Conservation (phyloP, 2,888 invertebrate species). For the Hermodice carunculata region DNA sequence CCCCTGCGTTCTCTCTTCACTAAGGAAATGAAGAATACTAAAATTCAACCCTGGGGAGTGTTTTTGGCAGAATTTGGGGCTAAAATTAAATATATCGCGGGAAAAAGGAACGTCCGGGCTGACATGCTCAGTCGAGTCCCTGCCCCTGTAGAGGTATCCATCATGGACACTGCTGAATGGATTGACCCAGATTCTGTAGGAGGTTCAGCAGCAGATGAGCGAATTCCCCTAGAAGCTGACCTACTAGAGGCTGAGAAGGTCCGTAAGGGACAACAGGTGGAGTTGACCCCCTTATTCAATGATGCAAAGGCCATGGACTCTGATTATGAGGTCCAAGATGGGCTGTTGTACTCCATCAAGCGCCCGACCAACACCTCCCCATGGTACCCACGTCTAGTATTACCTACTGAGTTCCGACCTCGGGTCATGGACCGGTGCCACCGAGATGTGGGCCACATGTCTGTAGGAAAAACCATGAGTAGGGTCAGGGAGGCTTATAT, state of each 20-base stretch:
- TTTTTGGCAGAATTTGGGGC: constrained; percentile 29
- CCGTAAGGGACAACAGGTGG: neutral
- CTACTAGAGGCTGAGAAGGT: neutral
- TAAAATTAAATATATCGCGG: constrained; percentile 21
- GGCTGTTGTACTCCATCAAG: constrained; percentile 12
- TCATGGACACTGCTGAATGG: constrained; percentile 14
- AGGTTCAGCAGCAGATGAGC: constrained; percentile 5
- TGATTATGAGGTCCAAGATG: neutral
- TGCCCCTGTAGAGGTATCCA: neutral
- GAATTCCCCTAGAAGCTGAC: constrained; percentile 6
- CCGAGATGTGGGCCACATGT: constrained; percentile 4
- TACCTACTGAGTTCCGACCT: neutral
- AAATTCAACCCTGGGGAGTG: constrained; percentile 28
- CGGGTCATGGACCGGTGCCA: neutral
- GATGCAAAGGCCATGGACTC: neutral
- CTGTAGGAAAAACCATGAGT: neutral
- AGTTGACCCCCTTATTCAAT: neutral
- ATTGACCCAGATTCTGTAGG: constrained; percentile 8
- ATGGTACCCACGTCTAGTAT: constrained; percentile 8
- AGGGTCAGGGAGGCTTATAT: constrained; percentile 10
- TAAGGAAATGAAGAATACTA: constrained; percentile 23
- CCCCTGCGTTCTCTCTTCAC: constrained; percentile 17
- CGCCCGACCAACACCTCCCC: neutral
- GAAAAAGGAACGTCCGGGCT: constrained; percentile 22
- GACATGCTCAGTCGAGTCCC: constrained; percentile 17